Evolutionary conservation across 1,140 invertebrate species (phyloP), one percentile per base, ranked within the genome.

Genomic region (Patella vulgata): DNA sequence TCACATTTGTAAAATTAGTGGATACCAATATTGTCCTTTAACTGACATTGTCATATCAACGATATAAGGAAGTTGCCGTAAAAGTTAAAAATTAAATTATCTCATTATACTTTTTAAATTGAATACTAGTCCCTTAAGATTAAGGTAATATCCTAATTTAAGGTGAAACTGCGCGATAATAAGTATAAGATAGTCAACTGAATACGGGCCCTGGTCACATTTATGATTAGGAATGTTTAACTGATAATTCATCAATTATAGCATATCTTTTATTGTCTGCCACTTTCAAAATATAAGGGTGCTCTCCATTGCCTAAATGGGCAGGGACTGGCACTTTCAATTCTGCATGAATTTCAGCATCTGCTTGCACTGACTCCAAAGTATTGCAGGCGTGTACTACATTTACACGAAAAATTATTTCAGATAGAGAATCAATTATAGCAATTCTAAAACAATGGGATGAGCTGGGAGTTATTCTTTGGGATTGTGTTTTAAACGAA

Each of bases 171-270:
- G n/a, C n/a, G n/a, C n/a, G n/a, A n/a, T n/a, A n/a, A n/a, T n/a
- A n/a, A n/a, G n/a, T n/a, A n/a, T n/a, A n/a, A n/a, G n/a, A n/a
- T n/a, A n/a, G n/a, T n/a, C n/a, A n/a, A n/a, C n/a, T n/a, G n/a
- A n/a, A n/a, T n/a, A n/a, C n/a, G n/a, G n/a, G n/a, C n/a, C n/a
- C n/a, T n/a, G n/a, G n/a, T n/a, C n/a, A n/a, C n/a, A n/a, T n/a
- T n/a, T n/a, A n/a, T n/a, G 46, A 21, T 56, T 28, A 46, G 52
- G 59, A 58, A 57, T 71, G 73, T 64, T 76, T 73, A 5, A 80
- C 36, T 47, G 68, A 73, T 17, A 81, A 58, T 64, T 81, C 79
- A 69, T 81, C 79, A 60, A 81, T 62, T 17, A 81, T 59, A 36
- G 70, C 77, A 48, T 69, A 63, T 62, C 79, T 64, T 31, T 72